Evolutionary conservation across 2,888 invertebrate species (phyloP), one percentile per base, ranked within the genome.

Genomic region (Pollenia labialis): DNA sequence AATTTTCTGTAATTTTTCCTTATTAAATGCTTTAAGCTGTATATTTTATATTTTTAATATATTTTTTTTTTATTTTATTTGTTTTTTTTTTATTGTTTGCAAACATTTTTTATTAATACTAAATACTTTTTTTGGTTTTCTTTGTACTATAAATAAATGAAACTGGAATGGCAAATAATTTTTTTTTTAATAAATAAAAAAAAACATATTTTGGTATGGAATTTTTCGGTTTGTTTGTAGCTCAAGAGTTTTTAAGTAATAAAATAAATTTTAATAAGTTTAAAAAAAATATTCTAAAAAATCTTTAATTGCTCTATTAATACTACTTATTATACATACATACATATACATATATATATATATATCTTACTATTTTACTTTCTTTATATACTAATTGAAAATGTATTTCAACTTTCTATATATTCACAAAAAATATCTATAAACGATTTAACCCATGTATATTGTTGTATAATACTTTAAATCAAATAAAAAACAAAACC

Each of bases 131-230:
- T 66, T 68, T 81, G 75, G 46, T 74, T 79, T 74, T 74, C 56
- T 79, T 66, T 79, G 60, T 85, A 52, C 52, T 52, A 77, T 50
- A 72, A 60, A 71, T 64, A 56, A 68, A 68, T 56, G 11, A 69
- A 82, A 82, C 62, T 80, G 84, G 84, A 85, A 85, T 85, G 84
- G 79, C 52, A 85, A 62, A 76, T 82, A 16, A 50, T 23, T 68
- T 16, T 42, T 58, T 72, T 44, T 71, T 64, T 46, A 8, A 32
- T 72, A 18, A 52, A 64, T 42, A 58, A 50, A 72, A 23, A 1
- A 44, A 60, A 18, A 32, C 32, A 32, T 6, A 7, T 18, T 18
- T 66, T 84, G 83, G 83, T 84, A 77, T 72, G 83, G 68, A 54
- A 32, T 32, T 72, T 50, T 83, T 69, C 69, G 68, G 75, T 69